Base-by-base conservation (phyloP, 2,113 vertebrate species). In the Ellobius talpinus region DNA sequence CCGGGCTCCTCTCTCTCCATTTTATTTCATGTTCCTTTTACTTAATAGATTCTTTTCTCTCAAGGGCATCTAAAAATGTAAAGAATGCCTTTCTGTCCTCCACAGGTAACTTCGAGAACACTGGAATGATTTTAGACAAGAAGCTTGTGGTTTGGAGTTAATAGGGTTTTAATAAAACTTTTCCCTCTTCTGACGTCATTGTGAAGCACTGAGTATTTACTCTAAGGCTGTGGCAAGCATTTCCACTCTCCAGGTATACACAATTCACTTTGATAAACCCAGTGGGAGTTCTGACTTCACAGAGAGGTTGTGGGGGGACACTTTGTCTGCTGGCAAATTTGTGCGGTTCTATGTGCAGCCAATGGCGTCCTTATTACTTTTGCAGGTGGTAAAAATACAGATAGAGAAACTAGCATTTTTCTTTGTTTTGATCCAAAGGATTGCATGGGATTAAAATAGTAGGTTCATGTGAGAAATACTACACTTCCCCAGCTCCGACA, bases 101-200 rank as follows among this genome's bases (percentile, higher is more conserved):
- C 23, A 33, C 21, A 65, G 50, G 58, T 55, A 78, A 68, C 52
- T 42, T n/a, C 79, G 63, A 92, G 82, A 94, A 70, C 90, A 92
- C 47, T 77, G 58, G 79, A 95, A 85, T 94, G 81, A 86, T 66
- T 95, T 94, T 87, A 58, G 89, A 50, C 61, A 89, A 93, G 88
- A 93, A 73, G 33, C 26, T 79, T 96, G 77, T 97, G 88, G 70
- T 95, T 96, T 93, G 85, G 45, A 63, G 86, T 96, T 94, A 96
- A 89, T 74, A 86, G 52, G 72, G 93, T 97, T 97, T 97, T 90
- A 94, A 85, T 93, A 90, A 89, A 96, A 93, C 45, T 50, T 84
- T 94, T 92, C 87, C 55, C 77, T 82, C 95, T 95, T 82, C 72
- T 58, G 23, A 91, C 94, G 45, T 61, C 50, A 66, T 33, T 90